Percentiles rank a stretch among this genome's conserved stretches.
Evolutionary conservation across 2,888 invertebrate species (phyloP).

Genomic region (Sphinx pinastri): DNA sequence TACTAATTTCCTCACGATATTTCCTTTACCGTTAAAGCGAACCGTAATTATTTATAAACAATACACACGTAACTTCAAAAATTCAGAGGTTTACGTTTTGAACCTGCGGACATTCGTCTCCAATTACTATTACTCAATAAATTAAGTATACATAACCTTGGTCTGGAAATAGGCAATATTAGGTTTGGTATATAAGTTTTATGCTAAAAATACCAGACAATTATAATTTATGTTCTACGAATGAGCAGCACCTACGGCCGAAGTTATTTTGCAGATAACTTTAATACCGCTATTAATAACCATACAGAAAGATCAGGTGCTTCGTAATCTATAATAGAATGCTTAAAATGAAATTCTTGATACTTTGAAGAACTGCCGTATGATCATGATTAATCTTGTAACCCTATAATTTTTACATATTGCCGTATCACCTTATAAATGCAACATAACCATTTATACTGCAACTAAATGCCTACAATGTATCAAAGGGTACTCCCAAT

Average conservation of each 20-base stretch:
- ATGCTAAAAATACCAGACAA: background rate
- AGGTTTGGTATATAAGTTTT: background rate
- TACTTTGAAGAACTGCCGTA: background rate
- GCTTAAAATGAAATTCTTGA: background rate
- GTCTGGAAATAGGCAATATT: too few species aligned
- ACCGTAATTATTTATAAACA: too few species aligned
- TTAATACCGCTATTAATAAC: background rate
- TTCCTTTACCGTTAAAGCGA: too few species aligned
- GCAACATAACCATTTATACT: background rate
- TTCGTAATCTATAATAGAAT: background rate
- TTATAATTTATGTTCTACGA: background rate
- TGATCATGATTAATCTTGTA: background rate
- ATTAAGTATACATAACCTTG: too few species aligned
- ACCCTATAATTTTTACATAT: background rate
- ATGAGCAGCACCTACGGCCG: background rate
- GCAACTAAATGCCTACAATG: background rate
- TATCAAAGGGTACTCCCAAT: constrained; percentile 1
- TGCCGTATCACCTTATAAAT: background rate
- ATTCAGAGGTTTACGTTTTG: too few species aligned
- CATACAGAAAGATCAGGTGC: background rate
- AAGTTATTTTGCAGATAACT: background rate
- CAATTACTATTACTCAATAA: too few species aligned
- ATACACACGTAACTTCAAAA: too few species aligned
- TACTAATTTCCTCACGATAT: too few species aligned
- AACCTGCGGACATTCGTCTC: too few species aligned